A percentile compares a stretch with the other conserved stretches of the same genome.
Evolutionary conservation across 1,140 invertebrate genomes (phyloP).

Genomic region (Lepidurus couesii): DNA sequence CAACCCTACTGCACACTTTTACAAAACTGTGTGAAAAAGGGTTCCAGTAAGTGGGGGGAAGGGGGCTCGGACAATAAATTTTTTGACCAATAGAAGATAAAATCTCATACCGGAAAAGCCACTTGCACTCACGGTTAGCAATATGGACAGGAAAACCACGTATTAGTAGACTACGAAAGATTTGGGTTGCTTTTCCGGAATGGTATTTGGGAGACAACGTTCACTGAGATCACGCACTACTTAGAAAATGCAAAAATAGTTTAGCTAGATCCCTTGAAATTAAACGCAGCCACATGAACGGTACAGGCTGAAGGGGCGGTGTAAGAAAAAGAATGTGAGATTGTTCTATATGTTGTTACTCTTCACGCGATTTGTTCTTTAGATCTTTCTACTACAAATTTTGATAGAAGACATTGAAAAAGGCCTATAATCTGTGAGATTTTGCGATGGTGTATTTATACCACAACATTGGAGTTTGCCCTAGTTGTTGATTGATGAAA

Average conservation of each 20-base stretch:
- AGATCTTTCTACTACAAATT: neutral
- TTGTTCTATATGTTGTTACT: neutral
- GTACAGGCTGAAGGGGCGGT: neutral
- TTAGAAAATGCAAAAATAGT: neutral
- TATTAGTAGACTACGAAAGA: neutral
- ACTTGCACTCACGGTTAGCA: neutral
- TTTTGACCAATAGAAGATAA: neutral
- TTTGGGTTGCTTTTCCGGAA: neutral
- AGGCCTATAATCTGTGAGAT: neutral
- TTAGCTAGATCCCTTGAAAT: neutral
- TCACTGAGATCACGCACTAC: neutral
- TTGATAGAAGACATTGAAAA: constrained; percentile 4
- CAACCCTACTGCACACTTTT: neutral
- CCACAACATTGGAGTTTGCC: neutral
- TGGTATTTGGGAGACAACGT: neutral
- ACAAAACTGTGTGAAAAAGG: neutral
- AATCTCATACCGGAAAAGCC: neutral
- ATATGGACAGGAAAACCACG: neutral
- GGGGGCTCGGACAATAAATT: neutral
- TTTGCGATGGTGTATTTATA: constrained; percentile 6
- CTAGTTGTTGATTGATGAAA: constrained; percentile 11
- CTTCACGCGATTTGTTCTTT: neutral
- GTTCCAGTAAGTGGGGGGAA: neutral
- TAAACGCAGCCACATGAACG: neutral
- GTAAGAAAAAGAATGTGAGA: neutral